Evolutionary conservation across 2,888 invertebrate genomes (phyloP), one percentile per base, ranked within the genome.

Genomic region (Drosophila birchii): DNA sequence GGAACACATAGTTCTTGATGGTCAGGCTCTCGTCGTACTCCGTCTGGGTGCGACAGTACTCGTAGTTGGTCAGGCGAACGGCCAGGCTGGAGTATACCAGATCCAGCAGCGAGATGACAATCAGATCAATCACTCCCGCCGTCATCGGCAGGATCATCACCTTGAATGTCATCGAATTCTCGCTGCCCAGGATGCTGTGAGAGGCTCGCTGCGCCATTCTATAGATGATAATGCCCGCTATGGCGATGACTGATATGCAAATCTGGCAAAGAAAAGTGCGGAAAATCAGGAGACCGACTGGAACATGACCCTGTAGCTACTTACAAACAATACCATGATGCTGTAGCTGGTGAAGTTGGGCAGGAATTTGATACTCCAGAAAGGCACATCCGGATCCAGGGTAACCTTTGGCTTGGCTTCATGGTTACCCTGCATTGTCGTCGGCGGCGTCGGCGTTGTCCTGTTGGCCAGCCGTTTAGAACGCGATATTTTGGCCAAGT

Each of bases 1-100:
- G 97, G 79, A 97, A 95, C 78, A 97, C 93, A 92, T 97, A 97
- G 89, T 97, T 96, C 93, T 98, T 98, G 79, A 97, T 93, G 4
- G 97, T 96, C 60, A 97, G 94, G 89, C 96, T 96, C 89, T 97
- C 96, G 81, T 97, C 97, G 90, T 96, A 97, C 92, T 97, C 96
- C 6, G 96, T 95, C 93, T 97, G 96, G 0, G 97, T 97, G 78
- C 96, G 93, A 84, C 95, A 95, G 81, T 95, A 93, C 92, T 96
- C 95, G 93, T 95, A 93, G 91, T 96, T 95, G 9, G 96, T 96
- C 73, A 96, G 93, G 88, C 93, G 94, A 41, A 94, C 93, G 0
- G 96, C 96, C 72, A 95, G 86, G 86, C 93, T 93, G 70, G 94
- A 94, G 88, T 96, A 96, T 32, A 95, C 93, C 90, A 94, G 94